Percentiles rank a stretch among this genome's conserved stretches.
These are phyloP conservation scores for Psococerastis gibbosa DNA, from an alignment of 2,888 invertebrate species.

Conservation along the genomic window DNA sequence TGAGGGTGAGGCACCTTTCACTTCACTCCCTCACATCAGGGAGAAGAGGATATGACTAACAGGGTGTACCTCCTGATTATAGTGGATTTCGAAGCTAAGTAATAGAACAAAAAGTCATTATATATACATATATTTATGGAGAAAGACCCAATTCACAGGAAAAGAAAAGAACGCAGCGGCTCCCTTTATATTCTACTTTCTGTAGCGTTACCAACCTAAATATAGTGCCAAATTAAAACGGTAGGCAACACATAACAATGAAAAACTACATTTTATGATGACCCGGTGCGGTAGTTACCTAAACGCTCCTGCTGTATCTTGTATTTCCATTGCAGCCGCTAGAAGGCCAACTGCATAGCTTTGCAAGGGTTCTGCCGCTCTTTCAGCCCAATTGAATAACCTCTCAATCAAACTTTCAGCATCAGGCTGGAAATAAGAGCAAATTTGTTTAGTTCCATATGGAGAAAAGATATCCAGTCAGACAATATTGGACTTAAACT, in stretches of 20 bases:
- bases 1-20: too few species aligned
- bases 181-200: too few species aligned
- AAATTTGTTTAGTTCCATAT: constrained; percentile 18
- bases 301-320: constrained; percentile 81
- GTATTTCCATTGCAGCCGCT: constrained; percentile 92
- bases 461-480: background rate
- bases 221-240: constrained; percentile 1
- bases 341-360: constrained; percentile 88
- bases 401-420: constrained; percentile 68
- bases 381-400: constrained; percentile 79
- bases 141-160: too few species aligned
- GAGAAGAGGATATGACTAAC: background rate
- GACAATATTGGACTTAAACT: background rate
- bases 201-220: too few species aligned
- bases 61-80: too few species aligned
- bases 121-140: too few species aligned
- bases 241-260: constrained; percentile 7
- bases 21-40: background rate
- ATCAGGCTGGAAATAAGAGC: constrained; percentile 33
- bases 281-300: constrained; percentile 32
- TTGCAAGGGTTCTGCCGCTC: constrained; percentile 70
- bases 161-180: too few species aligned
- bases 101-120: too few species aligned
- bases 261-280: too few species aligned
- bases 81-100: too few species aligned